Percentiles rank a stretch among this genome's conserved stretches.
phyloP scores from a whole-genome alignment of 2,888 invertebrate genomes.

The Ochlodes sylvanus region DNA sequence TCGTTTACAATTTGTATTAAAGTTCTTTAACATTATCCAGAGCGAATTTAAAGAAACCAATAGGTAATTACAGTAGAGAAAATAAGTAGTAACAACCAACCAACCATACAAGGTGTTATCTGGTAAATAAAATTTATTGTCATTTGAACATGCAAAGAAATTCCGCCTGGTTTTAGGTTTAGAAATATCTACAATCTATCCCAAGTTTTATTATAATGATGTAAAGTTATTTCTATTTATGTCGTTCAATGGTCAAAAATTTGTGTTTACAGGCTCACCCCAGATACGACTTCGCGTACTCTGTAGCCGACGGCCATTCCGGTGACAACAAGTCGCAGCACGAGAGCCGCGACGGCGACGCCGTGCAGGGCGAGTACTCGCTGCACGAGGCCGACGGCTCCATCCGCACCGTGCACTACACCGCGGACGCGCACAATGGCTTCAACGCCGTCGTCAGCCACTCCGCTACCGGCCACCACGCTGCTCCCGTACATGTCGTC shows the following conservation, averaged over 20 bases:
- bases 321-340: conserved; percentile 84
- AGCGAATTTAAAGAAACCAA: too few species aligned
- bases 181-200: too few species aligned
- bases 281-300: conserved; percentile 81
- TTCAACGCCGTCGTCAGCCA: conserved; percentile 55
- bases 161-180: too few species aligned
- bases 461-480: conserved; percentile 44
- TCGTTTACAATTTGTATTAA: too few species aligned
- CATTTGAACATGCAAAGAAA: too few species aligned
- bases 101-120: too few species aligned
- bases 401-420: conserved; percentile 79
- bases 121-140: too few species aligned
- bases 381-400: conserved; percentile 77
- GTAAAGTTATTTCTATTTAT: neutral
- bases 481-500: conserved; percentile 33
- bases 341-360: conserved; percentile 82
- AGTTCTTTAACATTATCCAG: too few species aligned
- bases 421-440: conserved; percentile 74
- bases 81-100: too few species aligned
- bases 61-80: too few species aligned
- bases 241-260: neutral
- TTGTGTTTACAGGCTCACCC: conserved; percentile 65
- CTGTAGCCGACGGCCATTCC: conserved; percentile 80
- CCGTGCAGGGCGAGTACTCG: conserved; percentile 81
- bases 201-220: too few species aligned